phyloP scores from a whole-genome alignment of 2,113 vertebrate species.

The Myotis yumanensis region DNA sequence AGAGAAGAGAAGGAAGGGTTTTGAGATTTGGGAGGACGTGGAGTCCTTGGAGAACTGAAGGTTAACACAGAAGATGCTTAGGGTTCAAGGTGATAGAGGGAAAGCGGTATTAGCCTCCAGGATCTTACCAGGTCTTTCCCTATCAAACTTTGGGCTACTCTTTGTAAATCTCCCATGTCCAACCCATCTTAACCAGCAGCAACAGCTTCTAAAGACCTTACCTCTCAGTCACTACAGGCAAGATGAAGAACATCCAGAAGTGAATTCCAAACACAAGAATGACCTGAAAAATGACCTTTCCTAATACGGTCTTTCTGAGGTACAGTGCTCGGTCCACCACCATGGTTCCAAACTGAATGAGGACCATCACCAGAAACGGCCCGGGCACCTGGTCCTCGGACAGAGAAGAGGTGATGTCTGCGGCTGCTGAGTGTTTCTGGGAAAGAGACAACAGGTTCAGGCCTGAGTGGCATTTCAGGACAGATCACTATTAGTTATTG shows the following conservation, averaged over 20 bases:
- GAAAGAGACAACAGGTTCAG: conserved; percentile 52
- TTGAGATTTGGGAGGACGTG: background rate
- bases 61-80: background rate
- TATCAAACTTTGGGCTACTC: background rate
- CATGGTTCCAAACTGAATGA: conserved; percentile 99
- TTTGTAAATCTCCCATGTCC: background rate
- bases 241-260: conserved; percentile 99
- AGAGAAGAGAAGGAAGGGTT: background rate
- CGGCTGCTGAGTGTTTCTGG: conserved; percentile 97
- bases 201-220: conserved; percentile 72
- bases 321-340: conserved; percentile 97
- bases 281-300: conserved; percentile 98
- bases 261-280: conserved; percentile 98
- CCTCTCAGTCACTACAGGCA: conserved; percentile 95
- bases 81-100: background rate
- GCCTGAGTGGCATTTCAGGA: background rate
- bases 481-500: rapidly evolving
- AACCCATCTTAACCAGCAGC: background rate
- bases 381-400: conserved; percentile 98
- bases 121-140: background rate
- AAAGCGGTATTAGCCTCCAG: background rate
- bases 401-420: conserved; percentile 96
- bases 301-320: conserved; percentile 96
- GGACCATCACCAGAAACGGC: conserved; percentile 97
- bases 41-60: background rate